These are phyloP conservation scores for Amazona guildingii DNA, from an alignment of 2,113 vertebrate species.

Conservation along the genomic window DNA sequence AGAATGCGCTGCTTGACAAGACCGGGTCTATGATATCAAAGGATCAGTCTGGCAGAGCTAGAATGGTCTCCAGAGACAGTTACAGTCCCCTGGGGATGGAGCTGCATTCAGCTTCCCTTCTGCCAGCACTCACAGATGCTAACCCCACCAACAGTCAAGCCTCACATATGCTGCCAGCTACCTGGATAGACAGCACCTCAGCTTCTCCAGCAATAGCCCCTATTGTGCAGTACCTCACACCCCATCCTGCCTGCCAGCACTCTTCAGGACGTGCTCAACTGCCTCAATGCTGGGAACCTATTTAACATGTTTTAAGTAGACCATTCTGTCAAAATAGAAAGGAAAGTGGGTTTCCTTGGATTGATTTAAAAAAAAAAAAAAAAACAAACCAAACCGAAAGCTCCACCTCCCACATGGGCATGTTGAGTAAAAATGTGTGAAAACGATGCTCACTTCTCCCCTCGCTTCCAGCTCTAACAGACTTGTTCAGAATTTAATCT, in stretches of 20 bases:
- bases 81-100: neutral
- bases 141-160: neutral
- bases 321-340: neutral
- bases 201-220: neutral
- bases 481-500: neutral
- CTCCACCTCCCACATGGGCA: neutral
- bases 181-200: neutral
- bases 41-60: neutral
- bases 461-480: neutral
- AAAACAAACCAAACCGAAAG: neutral
- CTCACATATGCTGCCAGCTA: neutral
- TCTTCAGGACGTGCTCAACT: neutral
- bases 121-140: neutral
- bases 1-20: neutral
- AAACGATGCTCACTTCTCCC: neutral
- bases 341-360: neutral
- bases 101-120: neutral
- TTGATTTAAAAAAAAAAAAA: neutral
- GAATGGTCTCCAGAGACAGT: neutral
- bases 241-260: neutral
- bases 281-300: neutral
- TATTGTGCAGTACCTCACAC: fast-evolving
- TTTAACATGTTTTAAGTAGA: neutral
- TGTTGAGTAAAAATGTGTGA: neutral
- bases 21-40: neutral